Percentiles rank a stretch among this genome's conserved stretches.
Evolutionary conservation across 2,888 invertebrate genomes (phyloP).

Genomic region (Drosophila meridiana): DNA sequence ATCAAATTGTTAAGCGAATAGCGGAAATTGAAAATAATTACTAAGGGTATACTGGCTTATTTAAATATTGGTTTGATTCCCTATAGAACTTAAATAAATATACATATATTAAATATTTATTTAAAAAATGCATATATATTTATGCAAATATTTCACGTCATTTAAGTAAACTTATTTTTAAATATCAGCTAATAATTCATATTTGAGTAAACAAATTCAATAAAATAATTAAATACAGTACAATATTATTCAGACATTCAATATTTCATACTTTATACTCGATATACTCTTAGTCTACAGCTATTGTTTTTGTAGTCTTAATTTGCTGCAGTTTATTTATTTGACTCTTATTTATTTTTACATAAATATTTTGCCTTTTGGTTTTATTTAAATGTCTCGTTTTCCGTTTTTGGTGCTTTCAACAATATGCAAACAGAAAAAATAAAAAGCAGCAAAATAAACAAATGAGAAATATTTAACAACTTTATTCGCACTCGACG

Average conservation of each 20-base stretch:
- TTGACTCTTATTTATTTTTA: conserved; percentile 17
- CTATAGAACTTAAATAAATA: not conserved
- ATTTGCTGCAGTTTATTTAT: conserved; percentile 9
- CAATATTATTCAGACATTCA: not conserved
- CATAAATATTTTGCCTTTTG: conserved; percentile 25
- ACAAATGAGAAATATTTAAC: conserved; percentile 30
- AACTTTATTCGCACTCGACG: conserved; percentile 33
- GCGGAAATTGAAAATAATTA: not conserved
- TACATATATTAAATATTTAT: not conserved
- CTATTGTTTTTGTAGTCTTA: not conserved
- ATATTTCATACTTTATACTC: not conserved
- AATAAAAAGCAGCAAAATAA: conserved; percentile 18
- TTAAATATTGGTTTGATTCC: not conserved
- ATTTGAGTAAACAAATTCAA: too few relatives aligned
- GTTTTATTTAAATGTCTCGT: conserved; percentile 16
- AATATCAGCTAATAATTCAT: too few relatives aligned
- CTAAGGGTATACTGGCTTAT: too few relatives aligned
- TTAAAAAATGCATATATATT: too few relatives aligned
- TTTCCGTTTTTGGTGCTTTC: conserved; percentile 26
- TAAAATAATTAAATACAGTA: not conserved
- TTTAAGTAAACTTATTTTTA: too few relatives aligned
- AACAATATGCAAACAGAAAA: conserved; percentile 32
- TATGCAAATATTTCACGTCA: too few relatives aligned
- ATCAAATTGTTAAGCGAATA: conserved; percentile 1
- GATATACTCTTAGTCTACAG: not conserved